Percentiles rank a stretch among this genome's conserved stretches.
These are phyloP conservation scores for Rhabdomys pumilio DNA, from an alignment of 2,797 vertebrate genomes.

Conservation along the genomic window DNA sequence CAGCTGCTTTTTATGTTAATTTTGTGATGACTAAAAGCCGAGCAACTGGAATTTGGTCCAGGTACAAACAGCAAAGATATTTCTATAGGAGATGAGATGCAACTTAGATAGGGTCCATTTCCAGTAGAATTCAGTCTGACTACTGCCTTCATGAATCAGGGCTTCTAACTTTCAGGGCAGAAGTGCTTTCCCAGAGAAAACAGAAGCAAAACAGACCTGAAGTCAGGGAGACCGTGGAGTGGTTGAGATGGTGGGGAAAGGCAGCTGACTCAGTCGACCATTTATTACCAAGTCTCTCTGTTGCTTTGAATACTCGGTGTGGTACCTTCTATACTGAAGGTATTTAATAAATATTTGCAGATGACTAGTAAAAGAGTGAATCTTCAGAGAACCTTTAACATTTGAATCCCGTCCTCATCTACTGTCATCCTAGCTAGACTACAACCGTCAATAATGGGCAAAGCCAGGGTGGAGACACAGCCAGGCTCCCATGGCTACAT, in stretches of 20 bases:
- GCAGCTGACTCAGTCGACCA: background rate
- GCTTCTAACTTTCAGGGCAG: background rate
- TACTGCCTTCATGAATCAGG: background rate
- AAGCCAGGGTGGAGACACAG: background rate
- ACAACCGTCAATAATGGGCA: background rate
- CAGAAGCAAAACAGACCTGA: background rate
- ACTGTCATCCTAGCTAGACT: background rate
- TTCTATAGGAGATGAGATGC: background rate
- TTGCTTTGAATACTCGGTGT: background rate
- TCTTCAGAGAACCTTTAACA: conserved; percentile 3
- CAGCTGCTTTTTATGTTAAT: conserved; percentile 11
- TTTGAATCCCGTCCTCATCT: background rate
- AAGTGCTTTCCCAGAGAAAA: background rate
- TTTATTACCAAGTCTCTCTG: background rate
- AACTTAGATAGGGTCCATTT: background rate
- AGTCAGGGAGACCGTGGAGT: background rate
- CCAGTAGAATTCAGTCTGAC: background rate
- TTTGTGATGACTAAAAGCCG: conserved; percentile 21
- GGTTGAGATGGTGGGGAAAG: background rate
- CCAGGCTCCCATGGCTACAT: background rate
- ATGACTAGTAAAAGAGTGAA: background rate
- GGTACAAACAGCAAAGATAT: conserved; percentile 17
- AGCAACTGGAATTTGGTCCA: background rate
- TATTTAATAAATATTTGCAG: background rate
- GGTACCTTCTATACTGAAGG: background rate